Base-by-base conservation (phyloP, 2,888 invertebrate genomes). In the Morpho deidamia region DNA sequence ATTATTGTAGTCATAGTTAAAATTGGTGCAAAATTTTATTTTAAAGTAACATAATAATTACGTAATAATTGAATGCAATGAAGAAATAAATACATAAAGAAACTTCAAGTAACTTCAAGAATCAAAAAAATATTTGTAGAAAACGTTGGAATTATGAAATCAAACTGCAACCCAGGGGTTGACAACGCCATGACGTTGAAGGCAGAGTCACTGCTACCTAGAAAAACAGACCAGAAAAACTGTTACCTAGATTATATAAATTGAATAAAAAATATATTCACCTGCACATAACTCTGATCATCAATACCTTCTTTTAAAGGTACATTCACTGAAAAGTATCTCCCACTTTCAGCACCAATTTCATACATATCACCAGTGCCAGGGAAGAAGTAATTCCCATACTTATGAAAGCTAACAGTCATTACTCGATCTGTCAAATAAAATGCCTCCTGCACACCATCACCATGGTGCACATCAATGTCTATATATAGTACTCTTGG, bases 301-400 rank as follows among this genome's bases (percentile, higher is more conserved):
- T 99, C 99, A 59, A 99, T 99, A 0, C 99, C 99, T 81, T 99
- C 99, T 70, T 97, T 97, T 10, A 99, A 80, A 0, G 99, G 99
- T 0, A 99, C 98, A 91, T 99, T 99, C 0, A 99, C 96, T 0
- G 99, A 98, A 77, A 99, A 99, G 77, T 98, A 98, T 49, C 97
- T 91, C 0, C 99, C 99, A 71, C 95, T 95, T 78, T 99, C 99
- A 0, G 97, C 96, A 0, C 99, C 99, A 47, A 98, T 94, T 86
- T 99, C 99, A 79, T 97, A 98, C 98, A 99, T 99, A 78, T 99
- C 98, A 0, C 99, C 99, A 0, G 99, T 99, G 0, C 99, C 99
- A 0, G 99, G 99, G 76, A 99, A 99, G 81, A 99, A 99, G 71
- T 95, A 97, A 72, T 97, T 97, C 1, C 99, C 99, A 75, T 98